These are phyloP conservation scores for Nymphalis io DNA, from an alignment of 1,140 invertebrate genomes.

Conservation along the genomic window DNA sequence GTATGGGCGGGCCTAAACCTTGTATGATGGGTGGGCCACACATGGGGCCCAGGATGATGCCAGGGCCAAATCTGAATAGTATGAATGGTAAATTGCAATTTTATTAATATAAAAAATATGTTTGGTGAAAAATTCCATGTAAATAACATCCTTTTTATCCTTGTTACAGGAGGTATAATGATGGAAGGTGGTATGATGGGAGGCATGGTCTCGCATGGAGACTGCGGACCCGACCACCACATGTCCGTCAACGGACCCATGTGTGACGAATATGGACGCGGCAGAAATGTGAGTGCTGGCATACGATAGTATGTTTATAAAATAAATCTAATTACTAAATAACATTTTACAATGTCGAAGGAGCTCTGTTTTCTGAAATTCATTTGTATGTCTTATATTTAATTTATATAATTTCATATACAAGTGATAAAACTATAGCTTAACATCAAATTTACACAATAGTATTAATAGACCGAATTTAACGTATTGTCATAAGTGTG, in stretches of 20 bases:
- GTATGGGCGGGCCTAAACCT: conserved; percentile 75
- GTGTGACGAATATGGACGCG: conserved; percentile 74
- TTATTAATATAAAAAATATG: not conserved
- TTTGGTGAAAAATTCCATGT: not conserved
- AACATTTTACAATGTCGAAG: not conserved
- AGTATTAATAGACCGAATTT: too few species aligned
- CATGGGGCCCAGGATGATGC: conserved; percentile 80
- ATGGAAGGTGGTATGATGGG: conserved; percentile 77
- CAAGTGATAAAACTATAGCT: too few species aligned
- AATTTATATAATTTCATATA: too few species aligned
- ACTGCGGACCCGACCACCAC: conserved; percentile 63
- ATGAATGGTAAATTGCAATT: conserved; percentile 69
- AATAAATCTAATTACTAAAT: too few species aligned
- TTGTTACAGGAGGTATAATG: conserved; percentile 73
- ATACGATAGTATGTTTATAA: too few species aligned
- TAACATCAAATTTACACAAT: too few species aligned
- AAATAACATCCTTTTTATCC: too few species aligned
- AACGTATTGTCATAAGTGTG: not conserved
- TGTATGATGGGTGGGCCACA: conserved; percentile 79
- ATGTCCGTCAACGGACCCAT: conserved; percentile 70
- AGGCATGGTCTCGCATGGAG: conserved; percentile 61
- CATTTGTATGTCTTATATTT: too few species aligned
- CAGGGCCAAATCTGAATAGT: conserved; percentile 76
- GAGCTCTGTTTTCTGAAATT: too few species aligned
- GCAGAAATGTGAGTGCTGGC: conserved; percentile 63